These are phyloP conservation scores for Parus major DNA, from an alignment of 2,113 vertebrate species.

Conservation along the genomic window DNA sequence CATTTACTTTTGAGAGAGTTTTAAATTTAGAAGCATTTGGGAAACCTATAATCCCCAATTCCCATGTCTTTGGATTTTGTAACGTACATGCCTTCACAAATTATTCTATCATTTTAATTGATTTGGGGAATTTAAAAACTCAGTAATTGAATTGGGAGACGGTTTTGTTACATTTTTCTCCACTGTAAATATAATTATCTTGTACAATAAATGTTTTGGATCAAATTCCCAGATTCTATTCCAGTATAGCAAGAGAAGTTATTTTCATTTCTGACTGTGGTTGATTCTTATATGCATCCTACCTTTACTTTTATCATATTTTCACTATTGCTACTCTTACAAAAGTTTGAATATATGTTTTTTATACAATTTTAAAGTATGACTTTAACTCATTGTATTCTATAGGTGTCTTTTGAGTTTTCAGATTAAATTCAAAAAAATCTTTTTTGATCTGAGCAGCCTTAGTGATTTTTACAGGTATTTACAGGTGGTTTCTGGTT, in stretches of 20 bases:
- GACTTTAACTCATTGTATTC: background rate
- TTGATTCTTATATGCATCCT: background rate
- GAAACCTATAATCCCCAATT: background rate
- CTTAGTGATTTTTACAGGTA: background rate
- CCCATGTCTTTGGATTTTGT: background rate
- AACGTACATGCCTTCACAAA: background rate
- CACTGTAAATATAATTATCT: background rate
- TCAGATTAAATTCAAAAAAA: background rate
- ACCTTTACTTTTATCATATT: background rate
- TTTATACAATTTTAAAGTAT: background rate
- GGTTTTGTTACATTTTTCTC: background rate
- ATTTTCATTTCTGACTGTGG: background rate
- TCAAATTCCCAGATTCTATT: background rate
- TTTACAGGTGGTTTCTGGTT: background rate
- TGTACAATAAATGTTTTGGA: background rate
- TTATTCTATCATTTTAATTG: background rate
- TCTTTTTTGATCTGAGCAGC: background rate
- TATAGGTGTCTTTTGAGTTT: background rate
- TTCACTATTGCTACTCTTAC: background rate
- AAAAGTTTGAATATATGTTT: background rate
- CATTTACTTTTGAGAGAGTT: background rate
- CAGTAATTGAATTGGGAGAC: background rate
- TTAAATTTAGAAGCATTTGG: background rate
- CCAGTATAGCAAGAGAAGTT: background rate
- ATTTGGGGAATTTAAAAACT: background rate